These are phyloP conservation scores for Mycogona germanica DNA, from an alignment of 2,888 invertebrate species.

Conservation along the genomic window DNA sequence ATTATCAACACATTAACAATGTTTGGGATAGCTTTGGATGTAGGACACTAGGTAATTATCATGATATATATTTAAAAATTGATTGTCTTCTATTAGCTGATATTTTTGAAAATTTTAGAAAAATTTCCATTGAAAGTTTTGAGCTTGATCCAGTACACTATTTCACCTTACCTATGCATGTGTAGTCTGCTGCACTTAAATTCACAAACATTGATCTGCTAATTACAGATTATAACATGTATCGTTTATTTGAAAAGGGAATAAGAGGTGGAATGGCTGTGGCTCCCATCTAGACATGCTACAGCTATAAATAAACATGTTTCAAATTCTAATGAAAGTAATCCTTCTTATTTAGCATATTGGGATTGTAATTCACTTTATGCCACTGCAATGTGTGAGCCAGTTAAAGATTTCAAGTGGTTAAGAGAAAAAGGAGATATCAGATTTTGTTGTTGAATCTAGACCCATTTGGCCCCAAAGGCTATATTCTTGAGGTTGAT, in stretches of 20 bases:
- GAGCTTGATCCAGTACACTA: background rate
- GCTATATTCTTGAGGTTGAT: background rate
- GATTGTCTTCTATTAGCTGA: background rate
- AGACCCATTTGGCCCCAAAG: background rate
- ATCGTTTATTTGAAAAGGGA: background rate
- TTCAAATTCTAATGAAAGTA: background rate
- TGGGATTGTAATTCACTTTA: background rate
- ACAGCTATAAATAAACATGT: background rate
- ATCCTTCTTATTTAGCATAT: background rate
- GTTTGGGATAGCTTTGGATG: background rate
- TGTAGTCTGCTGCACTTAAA: background rate
- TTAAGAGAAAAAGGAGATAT: background rate
- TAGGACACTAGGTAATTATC: background rate
- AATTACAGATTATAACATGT: background rate
- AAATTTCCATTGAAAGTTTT: background rate
- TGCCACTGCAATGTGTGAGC: background rate
- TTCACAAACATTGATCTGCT: background rate
- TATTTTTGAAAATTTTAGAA: background rate
- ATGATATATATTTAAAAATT: background rate
- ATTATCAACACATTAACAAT: background rate
- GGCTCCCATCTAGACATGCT: background rate
- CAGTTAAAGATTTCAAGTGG: background rate
- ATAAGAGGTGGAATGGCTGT: background rate
- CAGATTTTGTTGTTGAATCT: background rate
- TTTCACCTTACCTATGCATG: background rate